Base-by-base conservation (phyloP, 2,888 invertebrate genomes). In the Xestia xanthographa region DNA sequence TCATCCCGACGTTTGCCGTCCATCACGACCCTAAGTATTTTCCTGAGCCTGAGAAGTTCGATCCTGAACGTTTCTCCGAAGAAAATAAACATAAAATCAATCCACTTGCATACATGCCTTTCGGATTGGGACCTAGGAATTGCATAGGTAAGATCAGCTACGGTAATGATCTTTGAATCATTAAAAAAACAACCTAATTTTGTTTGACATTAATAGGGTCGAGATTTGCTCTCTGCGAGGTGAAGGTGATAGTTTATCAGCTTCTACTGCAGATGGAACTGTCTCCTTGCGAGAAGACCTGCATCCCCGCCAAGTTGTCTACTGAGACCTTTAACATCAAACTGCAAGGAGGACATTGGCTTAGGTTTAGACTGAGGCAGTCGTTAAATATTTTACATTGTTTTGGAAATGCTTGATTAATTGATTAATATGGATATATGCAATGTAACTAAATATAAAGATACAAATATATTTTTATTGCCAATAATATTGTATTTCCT, bases 61-160 rank as follows among this genome's bases (percentile, higher is more conserved):
- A 97, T 88, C 97, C 97, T 12, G 95, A 97, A 82, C 90, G 97
- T 29, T 97, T 97, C 84, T 97, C 94, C 2, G 96, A 97, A 0
- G 97, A 97, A 82, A 97, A 97, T 87, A 97, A 97, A 83, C 91
- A 93, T 5, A 94, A 94, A 0, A 93, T 94, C 20, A 87, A 92
- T 71, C 90, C 92, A 0, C 89, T 91, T 22, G 78, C 91, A 0
- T 97, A 97, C 79, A 84, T 96, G 85, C 97, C 97, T 0, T 97
- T 97, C 73, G 97, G 97, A 1, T 56, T 94, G 0, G 98, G 98
- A 5, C 97, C 97, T 2, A 95, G 97, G 76, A 97, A 96, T 88
- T 98, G 98, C 85, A 97, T 98, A 71, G 98, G 97, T 95, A 83
- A 90, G 79, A 41, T 11, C 50, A 20, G 26, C 14, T 22, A 82